Percentiles rank a stretch among this genome's conserved stretches.
phyloP scores from a whole-genome alignment of 2,888 invertebrate genomes.

The Phyllotreta cruciferae region DNA sequence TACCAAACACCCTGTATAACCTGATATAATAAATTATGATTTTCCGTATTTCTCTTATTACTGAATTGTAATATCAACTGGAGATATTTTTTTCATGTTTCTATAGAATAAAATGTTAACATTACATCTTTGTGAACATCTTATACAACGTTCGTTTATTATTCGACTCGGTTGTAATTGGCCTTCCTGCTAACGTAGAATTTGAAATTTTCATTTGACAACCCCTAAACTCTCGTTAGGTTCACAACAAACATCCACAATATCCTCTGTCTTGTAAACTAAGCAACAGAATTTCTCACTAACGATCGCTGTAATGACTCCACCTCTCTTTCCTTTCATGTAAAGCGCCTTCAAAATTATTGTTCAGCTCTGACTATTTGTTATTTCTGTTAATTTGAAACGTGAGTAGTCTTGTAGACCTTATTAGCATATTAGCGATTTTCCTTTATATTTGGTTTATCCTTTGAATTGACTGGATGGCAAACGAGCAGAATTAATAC shows the following conservation, averaged over 20 bases:
- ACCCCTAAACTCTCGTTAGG: constrained; percentile 16
- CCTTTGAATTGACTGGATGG: constrained; percentile 1
- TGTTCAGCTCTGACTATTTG: constrained; percentile 23
- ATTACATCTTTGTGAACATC: too few relatives aligned
- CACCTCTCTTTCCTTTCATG: constrained; percentile 21
- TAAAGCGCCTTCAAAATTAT: constrained; percentile 22
- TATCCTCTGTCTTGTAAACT: constrained; percentile 16
- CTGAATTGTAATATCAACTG: too few relatives aligned
- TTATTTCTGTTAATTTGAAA: constrained; percentile 26
- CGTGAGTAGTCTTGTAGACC: constrained; percentile 24
- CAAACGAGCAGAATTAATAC: not conserved
- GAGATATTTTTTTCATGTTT: too few relatives aligned
- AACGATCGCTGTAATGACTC: constrained; percentile 21
- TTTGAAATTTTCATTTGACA: constrained; percentile 9
- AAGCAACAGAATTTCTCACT: constrained; percentile 15
- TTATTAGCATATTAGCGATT: constrained; percentile 27
- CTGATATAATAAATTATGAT: too few relatives aligned
- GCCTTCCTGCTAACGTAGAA: too few relatives aligned
- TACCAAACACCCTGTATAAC: too few relatives aligned
- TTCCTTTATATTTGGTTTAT: constrained; percentile 18
- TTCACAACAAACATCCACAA: constrained; percentile 17
- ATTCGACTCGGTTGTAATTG: too few relatives aligned
- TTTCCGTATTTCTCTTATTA: too few relatives aligned
- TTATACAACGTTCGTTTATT: too few relatives aligned
- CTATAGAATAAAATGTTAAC: too few relatives aligned